phyloP scores from a whole-genome alignment of 2,113 vertebrate species.

The Fukomys damarensis region DNA sequence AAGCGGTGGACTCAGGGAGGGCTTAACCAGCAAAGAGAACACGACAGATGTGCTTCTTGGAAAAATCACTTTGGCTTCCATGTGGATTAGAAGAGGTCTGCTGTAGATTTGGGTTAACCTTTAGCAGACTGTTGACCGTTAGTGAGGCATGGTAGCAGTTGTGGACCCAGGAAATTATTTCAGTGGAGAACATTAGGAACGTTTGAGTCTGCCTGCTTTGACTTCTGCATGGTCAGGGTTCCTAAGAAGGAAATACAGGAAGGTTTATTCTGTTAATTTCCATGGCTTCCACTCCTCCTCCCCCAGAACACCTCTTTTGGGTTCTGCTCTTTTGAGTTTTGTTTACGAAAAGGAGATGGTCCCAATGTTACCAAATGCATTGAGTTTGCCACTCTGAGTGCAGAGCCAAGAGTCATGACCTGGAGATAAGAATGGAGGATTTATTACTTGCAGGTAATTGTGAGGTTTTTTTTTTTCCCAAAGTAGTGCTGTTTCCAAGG shows the following conservation, averaged over 20 bases:
- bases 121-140: not conserved
- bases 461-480: not conserved
- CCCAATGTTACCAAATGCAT: not conserved
- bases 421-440: not conserved
- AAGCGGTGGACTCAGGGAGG: not conserved
- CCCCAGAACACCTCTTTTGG: not conserved
- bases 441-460: not conserved
- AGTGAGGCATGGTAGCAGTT: not conserved
- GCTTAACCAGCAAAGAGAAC: not conserved
- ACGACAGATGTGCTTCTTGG: not conserved
- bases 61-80: not conserved
- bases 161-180: not conserved
- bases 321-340: not conserved
- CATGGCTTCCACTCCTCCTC: not conserved
- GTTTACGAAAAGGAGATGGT: not conserved
- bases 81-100: not conserved
- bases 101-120: not conserved
- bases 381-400: not conserved
- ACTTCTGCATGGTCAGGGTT: not conserved
- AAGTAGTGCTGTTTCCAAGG: not conserved
- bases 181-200: not conserved
- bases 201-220: not conserved
- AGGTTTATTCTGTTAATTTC: not conserved
- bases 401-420: not conserved
- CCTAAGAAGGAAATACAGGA: not conserved